These are phyloP conservation scores for Tonatia bakeri DNA, from an alignment of 2,113 vertebrate species.

Conservation along the genomic window DNA sequence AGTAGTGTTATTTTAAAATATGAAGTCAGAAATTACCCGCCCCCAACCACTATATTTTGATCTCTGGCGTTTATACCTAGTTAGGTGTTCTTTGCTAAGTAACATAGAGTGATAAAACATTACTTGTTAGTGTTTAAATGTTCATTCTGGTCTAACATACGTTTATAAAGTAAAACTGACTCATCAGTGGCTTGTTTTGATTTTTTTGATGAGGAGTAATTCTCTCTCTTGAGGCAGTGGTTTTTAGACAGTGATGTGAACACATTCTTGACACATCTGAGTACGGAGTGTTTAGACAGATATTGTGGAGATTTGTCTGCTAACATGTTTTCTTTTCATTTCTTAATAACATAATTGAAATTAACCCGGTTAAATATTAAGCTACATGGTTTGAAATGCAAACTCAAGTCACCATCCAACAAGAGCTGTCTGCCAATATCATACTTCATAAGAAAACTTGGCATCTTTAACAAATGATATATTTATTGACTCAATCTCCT, in stretches of 20 bases:
- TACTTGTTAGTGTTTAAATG: not conserved
- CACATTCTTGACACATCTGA: slow-evolving; percentile 15
- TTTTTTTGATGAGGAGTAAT: slow-evolving; percentile 2
- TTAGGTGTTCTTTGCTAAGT: not conserved
- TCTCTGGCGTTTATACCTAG: not conserved
- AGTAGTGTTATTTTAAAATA: slow-evolving; percentile 8
- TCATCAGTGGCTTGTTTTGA: not conserved
- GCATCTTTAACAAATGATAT: slow-evolving; percentile 35
- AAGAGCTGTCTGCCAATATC: slow-evolving; percentile 44
- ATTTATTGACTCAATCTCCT: slow-evolving; percentile 66
- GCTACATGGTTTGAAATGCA: slow-evolving; percentile 47
- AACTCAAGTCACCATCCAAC: slow-evolving; percentile 45
- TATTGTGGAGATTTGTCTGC: not conserved
- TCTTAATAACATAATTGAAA: not conserved
- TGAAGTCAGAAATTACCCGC: not conserved
- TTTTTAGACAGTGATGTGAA: slow-evolving; percentile 23
- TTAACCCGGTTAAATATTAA: not conserved
- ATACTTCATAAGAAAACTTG: slow-evolving; percentile 67
- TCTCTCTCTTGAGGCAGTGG: not conserved
- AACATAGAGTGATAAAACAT: not conserved
- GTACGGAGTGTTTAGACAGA: slow-evolving; percentile 1
- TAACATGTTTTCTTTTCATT: slow-evolving; percentile 31
- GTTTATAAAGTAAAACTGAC: slow-evolving; percentile 4
- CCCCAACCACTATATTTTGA: not conserved
- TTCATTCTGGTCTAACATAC: not conserved